Conservation (phyloP, 2,888 invertebrate species). For the Cyclophora albipunctata region DNA sequence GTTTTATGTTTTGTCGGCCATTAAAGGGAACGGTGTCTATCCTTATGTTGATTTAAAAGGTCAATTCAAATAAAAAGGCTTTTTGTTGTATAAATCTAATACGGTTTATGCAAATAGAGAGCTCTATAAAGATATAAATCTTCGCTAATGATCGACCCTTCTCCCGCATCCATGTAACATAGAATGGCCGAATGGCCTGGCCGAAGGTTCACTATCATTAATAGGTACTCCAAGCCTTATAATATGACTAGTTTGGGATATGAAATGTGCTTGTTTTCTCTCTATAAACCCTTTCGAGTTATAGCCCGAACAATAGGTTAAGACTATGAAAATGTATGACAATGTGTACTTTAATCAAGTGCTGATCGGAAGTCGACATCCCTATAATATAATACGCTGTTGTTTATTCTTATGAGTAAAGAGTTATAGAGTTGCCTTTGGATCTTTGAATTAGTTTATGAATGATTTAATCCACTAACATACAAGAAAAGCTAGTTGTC, state of each 20-base stretch:
- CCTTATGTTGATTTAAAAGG: too few relatives aligned
- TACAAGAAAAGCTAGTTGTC: too few relatives aligned
- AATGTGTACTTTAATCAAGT: too few relatives aligned
- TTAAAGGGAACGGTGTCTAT: too few relatives aligned
- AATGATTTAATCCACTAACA: too few relatives aligned
- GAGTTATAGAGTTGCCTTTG: too few relatives aligned
- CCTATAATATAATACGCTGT: too few relatives aligned
- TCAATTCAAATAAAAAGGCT: conserved; percentile 4
- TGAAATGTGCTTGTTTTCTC: conserved; percentile 2
- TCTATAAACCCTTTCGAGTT: background rate
- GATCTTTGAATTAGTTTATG: too few relatives aligned
- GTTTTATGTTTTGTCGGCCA: too few relatives aligned
- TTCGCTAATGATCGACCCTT: conserved; percentile 18
- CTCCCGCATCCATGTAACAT: conserved; percentile 11
- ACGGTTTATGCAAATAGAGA: conserved; percentile 11
- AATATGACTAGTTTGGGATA: conserved; percentile 6
- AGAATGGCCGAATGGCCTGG: conserved; percentile 10
- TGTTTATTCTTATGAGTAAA: too few relatives aligned
- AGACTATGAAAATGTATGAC: too few relatives aligned
- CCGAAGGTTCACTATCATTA: conserved; percentile 10
- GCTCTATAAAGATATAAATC: background rate
- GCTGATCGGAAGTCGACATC: too few relatives aligned
- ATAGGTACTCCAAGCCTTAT: conserved; percentile 8
- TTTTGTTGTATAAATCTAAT: conserved; percentile 5
- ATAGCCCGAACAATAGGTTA: background rate